Evolutionary conservation across 1,140 invertebrate species (phyloP).

Genomic region (Drosophila elegans): DNA sequence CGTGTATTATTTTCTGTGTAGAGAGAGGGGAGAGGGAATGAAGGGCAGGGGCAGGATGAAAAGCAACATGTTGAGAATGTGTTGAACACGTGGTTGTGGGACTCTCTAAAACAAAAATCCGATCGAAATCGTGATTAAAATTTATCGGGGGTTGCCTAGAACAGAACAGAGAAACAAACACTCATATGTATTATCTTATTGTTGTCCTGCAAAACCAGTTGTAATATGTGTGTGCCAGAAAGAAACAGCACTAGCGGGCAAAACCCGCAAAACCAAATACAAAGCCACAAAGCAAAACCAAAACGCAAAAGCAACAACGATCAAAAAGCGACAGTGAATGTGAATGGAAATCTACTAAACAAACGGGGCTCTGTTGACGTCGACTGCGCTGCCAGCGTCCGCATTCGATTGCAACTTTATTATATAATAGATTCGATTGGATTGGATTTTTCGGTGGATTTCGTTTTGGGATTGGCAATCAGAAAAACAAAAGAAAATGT

Average conservation of each 20-base stretch:
- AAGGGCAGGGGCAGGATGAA: conserved; percentile 7
- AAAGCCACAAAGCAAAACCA: conserved; percentile 20
- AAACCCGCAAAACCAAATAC: conserved; percentile 51
- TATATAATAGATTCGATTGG: conserved; percentile 82
- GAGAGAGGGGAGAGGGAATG: background rate
- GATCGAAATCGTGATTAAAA: conserved; percentile 41
- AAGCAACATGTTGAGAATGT: conserved; percentile 74
- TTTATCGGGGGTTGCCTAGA: conserved; percentile 23
- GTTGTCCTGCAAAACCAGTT: conserved; percentile 62
- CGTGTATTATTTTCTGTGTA: background rate
- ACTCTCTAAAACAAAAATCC: conserved; percentile 16
- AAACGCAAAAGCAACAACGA: conserved; percentile 39
- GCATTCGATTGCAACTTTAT: conserved; percentile 60
- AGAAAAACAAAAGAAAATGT: conserved; percentile 30
- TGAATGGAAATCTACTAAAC: conserved; percentile 82
- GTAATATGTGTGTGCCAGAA: conserved; percentile 7
- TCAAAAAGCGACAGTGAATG: conserved; percentile 81
- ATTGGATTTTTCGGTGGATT: conserved; percentile 64
- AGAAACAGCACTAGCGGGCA: conserved; percentile 20
- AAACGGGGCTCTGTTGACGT: conserved; percentile 44
- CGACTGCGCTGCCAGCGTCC: conserved; percentile 27
- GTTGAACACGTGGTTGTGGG: conserved; percentile 71
- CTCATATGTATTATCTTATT: conserved; percentile 45
- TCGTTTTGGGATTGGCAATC: conserved; percentile 52
- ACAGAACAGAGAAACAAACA: conserved; percentile 3